A percentile compares a stretch with the other conserved stretches of the same genome.
These are phyloP conservation scores for Philopotamus ludificatus DNA, from an alignment of 1,140 invertebrate species.

Conservation along the genomic window DNA sequence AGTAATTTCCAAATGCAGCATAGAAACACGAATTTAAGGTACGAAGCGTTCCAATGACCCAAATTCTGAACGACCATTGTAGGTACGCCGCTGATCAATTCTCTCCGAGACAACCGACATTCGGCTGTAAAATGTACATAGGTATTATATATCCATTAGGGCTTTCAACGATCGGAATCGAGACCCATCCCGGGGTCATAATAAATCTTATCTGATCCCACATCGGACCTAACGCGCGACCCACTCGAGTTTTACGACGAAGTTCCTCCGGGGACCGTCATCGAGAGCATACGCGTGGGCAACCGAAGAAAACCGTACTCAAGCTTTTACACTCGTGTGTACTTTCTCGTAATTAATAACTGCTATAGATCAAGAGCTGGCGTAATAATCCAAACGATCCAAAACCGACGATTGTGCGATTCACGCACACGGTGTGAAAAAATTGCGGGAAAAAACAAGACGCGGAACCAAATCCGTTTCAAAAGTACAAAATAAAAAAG, in stretches of 20 bases:
- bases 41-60: slow-evolving; percentile 22
- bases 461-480: too few species aligned
- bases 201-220: slow-evolving; percentile 17
- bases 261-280: not conserved
- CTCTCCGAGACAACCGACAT: not conserved
- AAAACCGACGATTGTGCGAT: too few species aligned
- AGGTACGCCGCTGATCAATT: not conserved
- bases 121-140: not conserved
- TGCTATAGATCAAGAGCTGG: too few species aligned
- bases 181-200: not conserved
- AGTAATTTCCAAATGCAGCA: too few species aligned
- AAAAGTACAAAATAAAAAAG: too few species aligned
- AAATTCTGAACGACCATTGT: not conserved
- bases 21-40: too few species aligned
- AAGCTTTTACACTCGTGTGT: too few species aligned
- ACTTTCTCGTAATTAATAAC: too few species aligned
- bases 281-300: not conserved
- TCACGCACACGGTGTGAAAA: too few species aligned
- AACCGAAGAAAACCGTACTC: not conserved
- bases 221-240: not conserved
- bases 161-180: slow-evolving; percentile 3
- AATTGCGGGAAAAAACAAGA: too few species aligned
- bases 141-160: slow-evolving; percentile 23
- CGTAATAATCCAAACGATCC: too few species aligned
- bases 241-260: not conserved